Percentiles rank a stretch among this genome's conserved stretches.
phyloP scores from a whole-genome alignment of 2,797 vertebrate species.

The Serranus cabrilla region DNA sequence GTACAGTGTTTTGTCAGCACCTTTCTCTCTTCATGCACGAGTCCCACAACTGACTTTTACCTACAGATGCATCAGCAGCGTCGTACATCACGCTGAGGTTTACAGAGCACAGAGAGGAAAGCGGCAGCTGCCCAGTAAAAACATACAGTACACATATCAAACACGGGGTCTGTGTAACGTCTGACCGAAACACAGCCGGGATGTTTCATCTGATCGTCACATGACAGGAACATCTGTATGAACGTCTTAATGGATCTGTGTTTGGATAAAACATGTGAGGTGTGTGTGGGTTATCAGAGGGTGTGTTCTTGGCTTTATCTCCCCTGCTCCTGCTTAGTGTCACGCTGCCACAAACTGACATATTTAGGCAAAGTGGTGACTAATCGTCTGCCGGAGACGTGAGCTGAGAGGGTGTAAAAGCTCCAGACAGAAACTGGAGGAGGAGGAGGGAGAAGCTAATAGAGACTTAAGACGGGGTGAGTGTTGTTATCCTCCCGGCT shows the following conservation, averaged over 20 bases:
- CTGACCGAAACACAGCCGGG: slow-evolving; percentile 39
- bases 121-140: slow-evolving; percentile 61
- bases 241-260: neutral
- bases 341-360: slow-evolving; percentile 66
- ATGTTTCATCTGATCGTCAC: slow-evolving; percentile 29
- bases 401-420: slow-evolving; percentile 56
- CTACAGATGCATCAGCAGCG: slow-evolving; percentile 28
- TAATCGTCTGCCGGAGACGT: slow-evolving; percentile 58
- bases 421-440: slow-evolving; percentile 15
- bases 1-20: neutral
- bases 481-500: slow-evolving; percentile 53
- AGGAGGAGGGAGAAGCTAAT: slow-evolving; percentile 11
- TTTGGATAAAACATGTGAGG: neutral
- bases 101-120: slow-evolving; percentile 27
- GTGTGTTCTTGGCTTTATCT: slow-evolving; percentile 32
- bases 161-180: slow-evolving; percentile 49
- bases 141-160: slow-evolving; percentile 55
- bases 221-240: slow-evolving; percentile 1
- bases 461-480: slow-evolving; percentile 51
- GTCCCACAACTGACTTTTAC: slow-evolving; percentile 18
- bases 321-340: slow-evolving; percentile 70
- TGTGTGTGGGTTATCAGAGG: slow-evolving; percentile 36
- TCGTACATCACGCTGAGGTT: slow-evolving; percentile 49
- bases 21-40: slow-evolving; percentile 15
- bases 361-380: slow-evolving; percentile 78